Percentiles rank a stretch among this genome's conserved stretches.
These are phyloP conservation scores for Epizoanthus illoricatus DNA, from an alignment of 92 coral and sea anemone genomes.

Conservation along the genomic window DNA sequence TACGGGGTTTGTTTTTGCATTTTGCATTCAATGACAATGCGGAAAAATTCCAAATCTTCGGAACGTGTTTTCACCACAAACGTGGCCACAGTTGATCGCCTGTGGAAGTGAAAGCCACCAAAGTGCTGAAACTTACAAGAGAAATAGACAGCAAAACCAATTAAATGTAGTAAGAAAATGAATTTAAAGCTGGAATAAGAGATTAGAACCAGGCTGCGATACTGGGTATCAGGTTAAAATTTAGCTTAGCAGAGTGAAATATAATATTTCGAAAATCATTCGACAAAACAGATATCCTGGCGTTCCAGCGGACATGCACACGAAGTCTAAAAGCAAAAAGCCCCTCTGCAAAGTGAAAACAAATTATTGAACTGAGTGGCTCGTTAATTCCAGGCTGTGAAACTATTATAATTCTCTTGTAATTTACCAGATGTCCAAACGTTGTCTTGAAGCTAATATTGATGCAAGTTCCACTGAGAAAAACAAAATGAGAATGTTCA, in stretches of 20 bases:
- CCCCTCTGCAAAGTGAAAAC: constrained; percentile 5
- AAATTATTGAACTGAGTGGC: constrained; percentile 13
- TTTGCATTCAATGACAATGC: no score
- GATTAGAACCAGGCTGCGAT: background rate
- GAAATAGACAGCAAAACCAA: background rate
- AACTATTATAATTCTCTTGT: background rate
- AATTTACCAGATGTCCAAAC: background rate
- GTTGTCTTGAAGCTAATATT: constrained; percentile 23
- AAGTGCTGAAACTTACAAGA: background rate
- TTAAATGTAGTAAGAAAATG: background rate
- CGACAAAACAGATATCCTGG: constrained; percentile 31
- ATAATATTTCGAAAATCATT: constrained; percentile 26
- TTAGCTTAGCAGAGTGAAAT: constrained; percentile 23
- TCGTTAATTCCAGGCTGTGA: constrained; percentile 6
- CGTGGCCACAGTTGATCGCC: constrained; percentile 1
- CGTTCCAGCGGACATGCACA: constrained; percentile 20
- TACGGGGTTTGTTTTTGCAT: no score
- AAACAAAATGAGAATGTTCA: constrained; percentile 7
- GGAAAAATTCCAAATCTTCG: background rate
- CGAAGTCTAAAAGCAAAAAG: constrained; percentile 29
- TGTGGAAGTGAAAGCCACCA: background rate
- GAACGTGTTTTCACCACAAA: constrained; percentile 12
- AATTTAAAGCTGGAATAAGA: background rate
- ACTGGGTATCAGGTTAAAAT: constrained; percentile 18
- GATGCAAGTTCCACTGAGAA: constrained; percentile 3